Base-by-base conservation (phyloP, 2,113 vertebrate genomes). In the Pedetes capensis region DNA sequence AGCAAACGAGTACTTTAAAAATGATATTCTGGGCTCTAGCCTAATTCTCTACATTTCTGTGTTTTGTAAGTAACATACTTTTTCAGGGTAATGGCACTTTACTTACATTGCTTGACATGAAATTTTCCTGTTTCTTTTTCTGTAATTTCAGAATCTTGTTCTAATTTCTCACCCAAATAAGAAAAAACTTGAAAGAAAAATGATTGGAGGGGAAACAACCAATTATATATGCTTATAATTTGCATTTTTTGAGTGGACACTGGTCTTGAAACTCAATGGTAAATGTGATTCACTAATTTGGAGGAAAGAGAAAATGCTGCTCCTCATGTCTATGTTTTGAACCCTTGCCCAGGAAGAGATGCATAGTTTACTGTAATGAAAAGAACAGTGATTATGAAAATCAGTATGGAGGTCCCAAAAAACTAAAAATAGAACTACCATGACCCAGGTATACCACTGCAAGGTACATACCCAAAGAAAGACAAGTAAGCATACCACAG, bases 81-180 rank as follows among this genome's bases (percentile, higher is more conserved):
- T 93, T 63, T 68, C 53, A 69, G 44, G 71, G 32, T 53, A 57
- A 87, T 64, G 18, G 64, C 44, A 17, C 49, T 92, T 91, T 88
- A 39, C 20, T 76, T 93, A 72, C 9, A 55, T 47, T 80, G 47
- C 51, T 74, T 63, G 64, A 23, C 27, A 75, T 76, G n/a, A 85
- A 92, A 55, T 32, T 76, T 47, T 42, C 61, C 42, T 84, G 59
- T 2, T 47, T n/a, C n/a, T n/a, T 66, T 80, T 71, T 66, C 64
- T 87, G 4, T 93, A 61, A 49, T 37, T 71, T 20, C 12, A 82
- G 79, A 96, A 8, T 92, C n/a, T 93, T 91, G 6, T 74, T 93
- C 22, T 71, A 34, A 22, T 93, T 93, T 91, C 32, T 81, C 29
- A 87, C 79, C 16, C 42, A 93, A 68, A 42, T 59, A 69, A 88